Evolutionary conservation across 2,797 vertebrate genomes (phyloP), one percentile per base, ranked within the genome.

Genomic region (Silurus lanzhouensis): DNA sequence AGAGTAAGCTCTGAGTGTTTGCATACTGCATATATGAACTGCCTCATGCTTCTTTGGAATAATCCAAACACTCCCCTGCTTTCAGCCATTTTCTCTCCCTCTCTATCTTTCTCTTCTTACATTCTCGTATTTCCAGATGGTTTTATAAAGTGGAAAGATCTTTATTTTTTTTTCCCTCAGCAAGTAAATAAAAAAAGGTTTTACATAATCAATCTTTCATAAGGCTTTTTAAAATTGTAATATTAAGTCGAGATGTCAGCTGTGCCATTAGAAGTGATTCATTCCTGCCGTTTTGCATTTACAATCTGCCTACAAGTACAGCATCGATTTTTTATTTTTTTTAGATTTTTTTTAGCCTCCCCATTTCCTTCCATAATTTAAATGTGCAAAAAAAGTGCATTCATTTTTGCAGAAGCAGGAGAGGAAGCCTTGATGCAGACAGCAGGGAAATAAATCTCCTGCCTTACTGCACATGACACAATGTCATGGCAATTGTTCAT

Each of bases 201-300:
- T 94, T 94, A 95, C 91, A 92, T 92, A 94, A 96, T 96, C 94
- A 95, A 95, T 96, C 95, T 95, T 95, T 93, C 86, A 87, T 88
- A 90, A 92, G 88, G 92, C 94, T 94, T 83, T 81, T 87, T 84
- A 92, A 94, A 96, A 95, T 94, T 92, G 94, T 94, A 96, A 96
- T 96, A 95, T 95, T 95, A 94, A 96, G 94, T 94, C 91, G 91
- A 92, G 91, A 93, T 95, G 95, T 95, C 95, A 95, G 91, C 93
- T 89, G 87, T 94, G 91, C 94, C 93, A 96, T 96, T 95, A 96
- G 92, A 38, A 91, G 92, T 95, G 95, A 96, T 96, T 95, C 93
- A 96, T 96, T 95, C 93, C 90, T 94, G 93, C 92, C 90, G 89
- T 95, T 95, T 94, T 94, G 94, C 93, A 94, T 95, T 95, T 94